phyloP scores from a whole-genome alignment of 2,888 invertebrate genomes.

The Monochamus alternatus region DNA sequence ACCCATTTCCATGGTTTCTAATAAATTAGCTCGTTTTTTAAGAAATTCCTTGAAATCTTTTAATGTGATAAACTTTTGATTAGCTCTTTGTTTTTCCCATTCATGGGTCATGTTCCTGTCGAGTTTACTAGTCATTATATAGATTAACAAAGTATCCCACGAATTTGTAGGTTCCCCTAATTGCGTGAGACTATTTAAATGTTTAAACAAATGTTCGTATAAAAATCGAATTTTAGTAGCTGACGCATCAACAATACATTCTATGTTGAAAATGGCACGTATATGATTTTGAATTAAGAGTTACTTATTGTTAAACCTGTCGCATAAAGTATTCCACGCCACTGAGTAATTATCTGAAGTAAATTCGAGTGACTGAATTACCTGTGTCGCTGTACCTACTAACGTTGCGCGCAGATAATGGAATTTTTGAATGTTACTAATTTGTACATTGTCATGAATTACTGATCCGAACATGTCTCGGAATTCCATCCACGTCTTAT shows the following conservation, averaged over 20 bases:
- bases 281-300: too few species aligned
- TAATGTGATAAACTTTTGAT: background rate
- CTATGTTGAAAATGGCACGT: too few species aligned
- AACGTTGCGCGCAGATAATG: too few species aligned
- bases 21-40: slow-evolving; percentile 41
- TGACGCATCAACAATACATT: too few species aligned
- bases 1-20: slow-evolving; percentile 39
- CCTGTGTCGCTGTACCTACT: too few species aligned
- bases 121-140: slow-evolving; percentile 34
- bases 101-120: background rate
- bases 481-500: too few species aligned
- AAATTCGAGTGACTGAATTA: slow-evolving; percentile 1
- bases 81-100: slow-evolving; percentile 17
- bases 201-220: slow-evolving; percentile 30
- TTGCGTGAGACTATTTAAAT: slow-evolving; percentile 42
- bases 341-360: slow-evolving; percentile 28
- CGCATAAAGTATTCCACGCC: slow-evolving; percentile 39
- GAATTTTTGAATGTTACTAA: too few species aligned
- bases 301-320: slow-evolving; percentile 40
- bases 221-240: slow-evolving; percentile 5
- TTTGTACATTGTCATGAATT: too few species aligned
- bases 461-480: too few species aligned
- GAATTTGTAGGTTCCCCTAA: too few species aligned
- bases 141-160: slow-evolving; percentile 44
- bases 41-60: slow-evolving; percentile 42